These are phyloP conservation scores for Elegia similella DNA, from an alignment of 2,888 invertebrate species.

Conservation along the genomic window DNA sequence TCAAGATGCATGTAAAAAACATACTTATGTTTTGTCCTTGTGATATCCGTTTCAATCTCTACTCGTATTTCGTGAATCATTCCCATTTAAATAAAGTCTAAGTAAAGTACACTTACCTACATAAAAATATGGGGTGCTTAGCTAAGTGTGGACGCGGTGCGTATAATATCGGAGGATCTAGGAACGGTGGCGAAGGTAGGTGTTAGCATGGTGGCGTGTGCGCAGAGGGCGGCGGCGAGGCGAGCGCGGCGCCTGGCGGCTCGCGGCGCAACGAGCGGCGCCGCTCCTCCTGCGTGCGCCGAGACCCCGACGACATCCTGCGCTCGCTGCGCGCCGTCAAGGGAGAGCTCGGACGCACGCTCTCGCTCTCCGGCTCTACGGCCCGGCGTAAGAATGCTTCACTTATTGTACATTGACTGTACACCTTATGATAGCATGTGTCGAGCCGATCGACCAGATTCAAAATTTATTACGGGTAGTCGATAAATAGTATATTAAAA, in stretches of 20 bases:
- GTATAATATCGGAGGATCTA: not conserved
- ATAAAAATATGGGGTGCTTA: not conserved
- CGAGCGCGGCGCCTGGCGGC: slow-evolving; percentile 44
- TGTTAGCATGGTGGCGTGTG: slow-evolving; percentile 17
- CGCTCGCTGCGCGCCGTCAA: slow-evolving; percentile 90
- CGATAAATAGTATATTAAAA: not conserved
- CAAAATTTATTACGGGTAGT: not conserved
- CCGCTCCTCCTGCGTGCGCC: slow-evolving; percentile 90
- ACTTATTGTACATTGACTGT: not conserved
- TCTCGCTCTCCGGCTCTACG: slow-evolving; percentile 88
- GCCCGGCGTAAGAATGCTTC: slow-evolving; percentile 85
- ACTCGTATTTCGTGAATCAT: too few relatives aligned
- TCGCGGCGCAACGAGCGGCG: slow-evolving; percentile 84
- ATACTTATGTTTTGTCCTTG: too few relatives aligned
- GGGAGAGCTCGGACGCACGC: slow-evolving; percentile 90
- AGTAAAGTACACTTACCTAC: too few relatives aligned
- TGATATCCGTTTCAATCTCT: too few relatives aligned
- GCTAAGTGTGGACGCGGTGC: not conserved
- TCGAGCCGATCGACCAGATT: not conserved
- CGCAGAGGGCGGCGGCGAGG: slow-evolving; percentile 31
- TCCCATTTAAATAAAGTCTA: too few relatives aligned
- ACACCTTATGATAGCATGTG: not conserved
- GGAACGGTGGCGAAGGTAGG: slow-evolving; percentile 2
- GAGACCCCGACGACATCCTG: slow-evolving; percentile 92
- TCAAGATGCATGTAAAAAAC: not conserved